Evolutionary conservation across 2,113 vertebrate species (phyloP).

Genomic region (Oncorhynchus keta): DNA sequence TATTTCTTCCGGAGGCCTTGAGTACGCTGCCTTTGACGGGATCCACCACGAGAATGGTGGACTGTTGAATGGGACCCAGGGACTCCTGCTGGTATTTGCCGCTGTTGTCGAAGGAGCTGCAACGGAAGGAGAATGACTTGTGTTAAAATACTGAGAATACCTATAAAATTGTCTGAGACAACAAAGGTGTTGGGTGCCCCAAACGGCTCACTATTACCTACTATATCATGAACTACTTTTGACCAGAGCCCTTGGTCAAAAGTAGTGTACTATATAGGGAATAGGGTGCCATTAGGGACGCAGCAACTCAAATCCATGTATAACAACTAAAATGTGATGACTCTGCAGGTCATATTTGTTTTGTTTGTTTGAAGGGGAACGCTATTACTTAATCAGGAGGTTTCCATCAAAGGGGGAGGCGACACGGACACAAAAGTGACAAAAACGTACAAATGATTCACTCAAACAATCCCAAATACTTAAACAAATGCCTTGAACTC

Average conservation of each 20-base stretch:
- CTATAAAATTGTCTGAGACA: too few species aligned
- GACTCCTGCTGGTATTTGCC: constrained; percentile 86
- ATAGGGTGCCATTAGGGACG: too few species aligned
- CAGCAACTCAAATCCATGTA: neutral
- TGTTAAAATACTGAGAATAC: too few species aligned
- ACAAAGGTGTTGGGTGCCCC: too few species aligned
- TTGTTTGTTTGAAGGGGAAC: neutral
- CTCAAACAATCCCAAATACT: neutral
- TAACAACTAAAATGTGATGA: neutral
- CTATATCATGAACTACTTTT: too few species aligned
- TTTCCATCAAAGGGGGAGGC: neutral
- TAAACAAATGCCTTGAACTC: neutral
- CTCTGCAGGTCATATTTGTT: neutral
- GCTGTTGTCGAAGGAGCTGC: constrained; percentile 86
- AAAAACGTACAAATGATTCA: neutral
- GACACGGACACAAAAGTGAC: neutral
- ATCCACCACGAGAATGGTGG: constrained; percentile 87
- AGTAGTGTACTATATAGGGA: too few species aligned
- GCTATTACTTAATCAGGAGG: neutral
- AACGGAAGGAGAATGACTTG: constrained; percentile 20
- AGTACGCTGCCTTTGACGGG: constrained; percentile 79
- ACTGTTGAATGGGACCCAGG: constrained; percentile 90
- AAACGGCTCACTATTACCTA: too few species aligned
- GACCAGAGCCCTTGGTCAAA: too few species aligned
- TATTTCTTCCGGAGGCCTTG: constrained; percentile 83